These are phyloP conservation scores for Calypte anna DNA, from an alignment of 2,113 vertebrate genomes.

Conservation along the genomic window DNA sequence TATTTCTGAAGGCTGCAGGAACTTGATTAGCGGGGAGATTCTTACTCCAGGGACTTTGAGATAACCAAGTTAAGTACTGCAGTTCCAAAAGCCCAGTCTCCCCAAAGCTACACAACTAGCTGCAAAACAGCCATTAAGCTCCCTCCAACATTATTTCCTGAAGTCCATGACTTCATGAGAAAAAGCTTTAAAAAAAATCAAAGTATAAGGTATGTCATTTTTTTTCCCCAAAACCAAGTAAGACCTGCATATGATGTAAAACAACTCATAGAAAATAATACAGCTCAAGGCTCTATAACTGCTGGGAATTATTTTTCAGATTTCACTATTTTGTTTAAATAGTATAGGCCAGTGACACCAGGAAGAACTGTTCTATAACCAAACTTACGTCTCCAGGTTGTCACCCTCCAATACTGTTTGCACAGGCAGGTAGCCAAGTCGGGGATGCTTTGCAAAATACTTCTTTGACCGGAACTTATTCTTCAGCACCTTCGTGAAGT, in stretches of 20 bases:
- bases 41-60: neutral
- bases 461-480: constrained; percentile 99
- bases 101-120: neutral
- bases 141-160: neutral
- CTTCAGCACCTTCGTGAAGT: constrained; percentile 98
- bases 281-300: neutral
- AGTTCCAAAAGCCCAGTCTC: neutral
- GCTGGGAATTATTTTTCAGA: neutral
- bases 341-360: neutral
- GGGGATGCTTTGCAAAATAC: constrained; percentile 96
- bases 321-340: neutral
- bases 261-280: neutral
- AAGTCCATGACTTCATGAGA: neutral
- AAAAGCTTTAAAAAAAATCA: neutral
- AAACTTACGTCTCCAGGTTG: constrained; percentile 95
- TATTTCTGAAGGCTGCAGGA: neutral
- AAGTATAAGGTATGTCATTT: neutral
- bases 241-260: neutral
- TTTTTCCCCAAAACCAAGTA: neutral
- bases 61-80: neutral
- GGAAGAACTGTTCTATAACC: neutral
- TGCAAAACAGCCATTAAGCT: neutral
- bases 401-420: constrained; percentile 97
- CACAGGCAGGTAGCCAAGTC: constrained; percentile 96
- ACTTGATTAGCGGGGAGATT: neutral